Base-by-base conservation (phyloP, 2,113 vertebrate species). In the Suricata suricatta region DNA sequence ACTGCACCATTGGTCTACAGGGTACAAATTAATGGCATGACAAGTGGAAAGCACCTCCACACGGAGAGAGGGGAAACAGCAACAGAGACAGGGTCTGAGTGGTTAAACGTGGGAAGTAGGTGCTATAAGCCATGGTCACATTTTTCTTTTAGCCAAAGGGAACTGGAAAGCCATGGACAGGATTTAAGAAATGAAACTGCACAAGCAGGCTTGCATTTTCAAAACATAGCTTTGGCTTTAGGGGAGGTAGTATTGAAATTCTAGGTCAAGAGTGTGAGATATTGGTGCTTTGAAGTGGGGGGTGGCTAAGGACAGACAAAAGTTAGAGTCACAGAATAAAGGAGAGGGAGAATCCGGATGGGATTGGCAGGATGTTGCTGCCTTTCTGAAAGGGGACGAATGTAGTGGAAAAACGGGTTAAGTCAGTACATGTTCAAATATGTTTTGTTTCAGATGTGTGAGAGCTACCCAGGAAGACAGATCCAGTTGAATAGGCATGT, bases 301-400 rank as follows among this genome's bases (percentile, higher is more conserved):
- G 12, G 7, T 60, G 33, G 2, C 9, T 33, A 17, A 10, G 8
- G 3, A 83, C 14, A 54, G 35, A 38, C 1, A 60, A 15, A 69
- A 50, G 13, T 71, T 25, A 23, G 5, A 83, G 41, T 1, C 66
- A 0, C 11, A 4, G 4, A 19, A 2, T 41, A 23, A 47, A 86
- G 15, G 16, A 23, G 3, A 57, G 10, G 13, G 3, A 47, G 1
- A 25, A 7, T 21, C 35, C 15, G 0, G 2, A 0, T 33, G 14
- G 83, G 31, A 19, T 2, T 72, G 27, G 89, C 5, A 84, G 35
- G 16, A 25, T 41, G 1, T 35, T 47, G 9, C 31, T 54, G 7
- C 23, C 44, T 27, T 90, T 90, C 10, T 44, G 52, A 68, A 44
- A 81, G 25, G 2, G n/a, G 38, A 52, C 27, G 72, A 79, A 84